phyloP scores from a whole-genome alignment of 2,113 vertebrate genomes.

The Dicrurus megarhynchus region DNA sequence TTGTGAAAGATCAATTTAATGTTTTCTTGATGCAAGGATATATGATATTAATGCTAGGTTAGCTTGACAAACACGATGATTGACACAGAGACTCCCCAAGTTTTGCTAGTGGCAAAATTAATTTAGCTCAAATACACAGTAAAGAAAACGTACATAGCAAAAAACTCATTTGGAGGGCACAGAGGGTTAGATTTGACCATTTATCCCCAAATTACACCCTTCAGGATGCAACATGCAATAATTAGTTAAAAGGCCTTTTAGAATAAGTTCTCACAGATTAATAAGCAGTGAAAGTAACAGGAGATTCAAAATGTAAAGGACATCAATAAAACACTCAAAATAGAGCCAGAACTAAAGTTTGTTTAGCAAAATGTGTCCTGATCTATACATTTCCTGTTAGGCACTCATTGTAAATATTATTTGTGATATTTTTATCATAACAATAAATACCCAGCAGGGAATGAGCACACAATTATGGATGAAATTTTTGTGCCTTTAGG shows the following conservation, averaged over 20 bases:
- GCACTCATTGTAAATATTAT: background rate
- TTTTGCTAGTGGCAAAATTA: background rate
- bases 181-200: background rate
- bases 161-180: background rate
- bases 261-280: background rate
- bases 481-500: background rate
- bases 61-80: background rate
- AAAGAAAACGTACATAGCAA: background rate
- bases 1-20: background rate
- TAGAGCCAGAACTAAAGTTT: background rate
- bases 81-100: background rate
- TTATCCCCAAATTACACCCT: background rate
- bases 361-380: background rate
- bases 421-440: background rate
- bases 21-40: background rate
- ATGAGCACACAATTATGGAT: background rate
- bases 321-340: background rate
- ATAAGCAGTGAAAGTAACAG: background rate
- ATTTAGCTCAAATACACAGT: background rate
- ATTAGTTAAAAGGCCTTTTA: background rate
- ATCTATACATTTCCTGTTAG: background rate
- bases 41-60: background rate
- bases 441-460: background rate
- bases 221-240: background rate
- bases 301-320: background rate